Percentiles rank a stretch among this genome's conserved stretches.
Evolutionary conservation across 1,140 invertebrate genomes (phyloP).

Genomic region (Pygmarrhopalites habei): DNA sequence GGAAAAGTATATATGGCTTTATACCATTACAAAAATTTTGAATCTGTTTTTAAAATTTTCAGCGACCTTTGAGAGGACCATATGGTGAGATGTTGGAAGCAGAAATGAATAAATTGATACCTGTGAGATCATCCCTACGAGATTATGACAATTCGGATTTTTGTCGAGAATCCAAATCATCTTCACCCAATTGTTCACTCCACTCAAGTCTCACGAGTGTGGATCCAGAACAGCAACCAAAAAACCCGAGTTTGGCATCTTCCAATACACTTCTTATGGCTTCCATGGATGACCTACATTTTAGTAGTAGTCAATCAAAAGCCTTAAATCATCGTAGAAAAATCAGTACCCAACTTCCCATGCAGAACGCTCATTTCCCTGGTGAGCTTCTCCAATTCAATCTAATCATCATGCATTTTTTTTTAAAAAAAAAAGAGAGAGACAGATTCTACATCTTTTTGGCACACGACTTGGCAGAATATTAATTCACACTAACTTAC

Average conservation of each 20-base stretch:
- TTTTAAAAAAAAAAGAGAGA: too few relatives aligned
- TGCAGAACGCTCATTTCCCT: background rate
- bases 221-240: background rate
- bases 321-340: constrained; percentile 25
- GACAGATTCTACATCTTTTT: too few relatives aligned
- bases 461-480: too few relatives aligned
- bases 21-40: too few relatives aligned
- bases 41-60: too few relatives aligned
- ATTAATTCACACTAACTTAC: too few relatives aligned
- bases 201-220: constrained; percentile 1
- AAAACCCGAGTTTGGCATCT: background rate
- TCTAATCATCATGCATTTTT: too few relatives aligned
- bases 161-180: constrained; percentile 46
- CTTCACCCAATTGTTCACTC: constrained; percentile 14
- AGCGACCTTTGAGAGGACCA: constrained; percentile 65
- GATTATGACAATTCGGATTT: constrained; percentile 45
- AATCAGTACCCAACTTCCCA: constrained; percentile 28
- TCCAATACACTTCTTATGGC: constrained; percentile 20
- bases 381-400: constrained; percentile 4
- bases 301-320: constrained; percentile 17
- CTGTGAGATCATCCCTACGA: constrained; percentile 5
- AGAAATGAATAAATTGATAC: constrained; percentile 64
- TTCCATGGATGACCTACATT: constrained; percentile 32
- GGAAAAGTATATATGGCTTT: too few relatives aligned
- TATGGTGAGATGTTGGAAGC: constrained; percentile 76